Conservation (phyloP, 2,888 invertebrate species). For the Caenorhabditis afra region DNA sequence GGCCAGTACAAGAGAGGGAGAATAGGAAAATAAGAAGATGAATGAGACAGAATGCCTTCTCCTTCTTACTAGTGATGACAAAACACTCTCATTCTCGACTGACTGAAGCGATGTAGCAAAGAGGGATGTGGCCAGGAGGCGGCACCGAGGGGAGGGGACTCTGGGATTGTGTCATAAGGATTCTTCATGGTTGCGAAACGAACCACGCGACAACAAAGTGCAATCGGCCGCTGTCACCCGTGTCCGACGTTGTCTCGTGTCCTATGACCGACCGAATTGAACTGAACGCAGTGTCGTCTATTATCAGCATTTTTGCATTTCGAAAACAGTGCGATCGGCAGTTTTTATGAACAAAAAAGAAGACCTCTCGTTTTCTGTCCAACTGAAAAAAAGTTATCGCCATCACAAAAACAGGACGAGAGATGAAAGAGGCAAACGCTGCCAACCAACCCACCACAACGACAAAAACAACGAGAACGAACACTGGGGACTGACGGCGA, state of each 20-base stretch:
- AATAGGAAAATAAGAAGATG: too few relatives aligned
- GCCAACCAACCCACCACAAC: conserved; percentile 10
- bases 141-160: conserved; percentile 1
- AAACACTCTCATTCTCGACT: conserved; percentile 31
- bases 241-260: too few relatives aligned
- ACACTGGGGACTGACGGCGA: conserved; percentile 4
- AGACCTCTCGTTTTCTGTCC: conserved; percentile 20
- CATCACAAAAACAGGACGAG: conserved; percentile 38
- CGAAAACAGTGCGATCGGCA: neutral
- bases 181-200: conserved; percentile 16
- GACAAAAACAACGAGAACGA: conserved; percentile 28
- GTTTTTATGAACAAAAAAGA: conserved; percentile 46
- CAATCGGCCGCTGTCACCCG: neutral
- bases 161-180: conserved; percentile 9
- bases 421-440: conserved; percentile 13
- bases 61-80: conserved; percentile 21
- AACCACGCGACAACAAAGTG: conserved; percentile 37
- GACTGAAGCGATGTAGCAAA: conserved; percentile 24
- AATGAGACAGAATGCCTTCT: too few relatives aligned
- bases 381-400: conserved; percentile 44
- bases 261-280: too few relatives aligned
- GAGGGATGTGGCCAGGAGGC: conserved; percentile 9
- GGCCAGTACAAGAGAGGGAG: neutral
- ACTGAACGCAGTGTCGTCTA: too few relatives aligned
- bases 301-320: neutral